Conservation (phyloP, 2,888 invertebrate species). For the Leptogaster cylindrica region DNA sequence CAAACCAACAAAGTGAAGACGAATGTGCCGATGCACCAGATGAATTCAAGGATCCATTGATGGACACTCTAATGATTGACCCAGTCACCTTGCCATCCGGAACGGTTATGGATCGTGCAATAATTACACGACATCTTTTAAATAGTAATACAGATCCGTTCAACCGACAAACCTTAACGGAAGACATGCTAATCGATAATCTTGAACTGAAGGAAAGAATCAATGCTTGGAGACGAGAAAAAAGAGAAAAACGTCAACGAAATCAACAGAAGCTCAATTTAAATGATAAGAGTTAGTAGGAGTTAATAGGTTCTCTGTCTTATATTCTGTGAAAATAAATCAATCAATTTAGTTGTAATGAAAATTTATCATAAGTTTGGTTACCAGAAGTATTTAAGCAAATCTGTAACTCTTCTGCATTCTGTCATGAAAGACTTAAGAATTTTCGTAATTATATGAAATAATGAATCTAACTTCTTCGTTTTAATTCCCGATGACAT, state of each 20-base stretch:
- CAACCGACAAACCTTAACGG: conserved; percentile 92
- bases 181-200: conserved; percentile 91
- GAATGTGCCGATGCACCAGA: conserved; percentile 96
- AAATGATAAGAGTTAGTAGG: conserved; percentile 54
- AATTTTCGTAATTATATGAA: conserved; percentile 31
- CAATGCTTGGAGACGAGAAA: conserved; percentile 84
- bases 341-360: conserved; percentile 32
- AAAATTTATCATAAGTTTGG: conserved; percentile 24
- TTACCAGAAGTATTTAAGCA: conserved; percentile 28
- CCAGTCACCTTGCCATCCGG: conserved; percentile 93
- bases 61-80: conserved; percentile 97
- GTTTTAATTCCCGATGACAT: neutral
- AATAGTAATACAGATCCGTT: conserved; percentile 98
- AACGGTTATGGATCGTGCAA: conserved; percentile 90
- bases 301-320: conserved; percentile 10
- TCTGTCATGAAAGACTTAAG: conserved; percentile 29
- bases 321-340: conserved; percentile 32
- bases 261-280: conserved; percentile 52
- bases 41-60: conserved; percentile 94
- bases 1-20: conserved; percentile 86
- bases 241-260: conserved; percentile 61
- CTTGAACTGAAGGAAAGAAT: conserved; percentile 86
- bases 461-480: conserved; percentile 7
- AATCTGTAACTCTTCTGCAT: conserved; percentile 26
- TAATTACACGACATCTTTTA: conserved; percentile 90